Evolutionary conservation across 2,888 invertebrate species (phyloP).

Genomic region (Microplitis deprimator): DNA sequence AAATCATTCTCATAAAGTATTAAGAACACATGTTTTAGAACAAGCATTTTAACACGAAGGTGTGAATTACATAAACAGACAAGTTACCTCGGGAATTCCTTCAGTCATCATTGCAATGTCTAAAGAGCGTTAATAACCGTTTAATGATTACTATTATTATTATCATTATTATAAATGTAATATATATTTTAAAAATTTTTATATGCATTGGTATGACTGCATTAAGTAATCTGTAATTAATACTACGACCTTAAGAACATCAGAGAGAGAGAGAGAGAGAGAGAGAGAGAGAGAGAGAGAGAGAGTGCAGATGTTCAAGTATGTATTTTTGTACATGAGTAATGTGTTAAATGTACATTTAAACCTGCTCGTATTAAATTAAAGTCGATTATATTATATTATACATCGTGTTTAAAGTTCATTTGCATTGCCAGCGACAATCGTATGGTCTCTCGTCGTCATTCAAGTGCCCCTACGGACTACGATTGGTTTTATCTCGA

Average conservation of each 20-base stretch:
- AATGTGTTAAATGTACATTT: not conserved
- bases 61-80: conserved; percentile 13
- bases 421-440: conserved; percentile 44
- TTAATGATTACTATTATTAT: conserved; percentile 6
- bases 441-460: conserved; percentile 42
- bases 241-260: not conserved
- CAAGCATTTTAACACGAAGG: not conserved
- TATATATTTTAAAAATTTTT: too few relatives aligned
- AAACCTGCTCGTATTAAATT: not conserved
- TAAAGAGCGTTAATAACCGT: conserved; percentile 5
- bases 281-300: not conserved
- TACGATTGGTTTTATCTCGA: not conserved
- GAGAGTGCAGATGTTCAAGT: conserved; percentile 38
- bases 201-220: too few relatives aligned
- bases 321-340: not conserved
- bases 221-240: not conserved
- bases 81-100: conserved; percentile 6
- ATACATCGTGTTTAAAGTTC: conserved; percentile 49
- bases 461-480: conserved; percentile 35
- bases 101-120: not conserved
- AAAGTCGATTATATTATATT: conserved; percentile 37
- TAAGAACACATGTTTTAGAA: not conserved
- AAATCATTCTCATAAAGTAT: not conserved
- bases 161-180: not conserved
- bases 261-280: not conserved